Evolutionary conservation across 2,888 invertebrate species (phyloP), one percentile per base, ranked within the genome.

Genomic region (Rhaphigaster nebulosa): DNA sequence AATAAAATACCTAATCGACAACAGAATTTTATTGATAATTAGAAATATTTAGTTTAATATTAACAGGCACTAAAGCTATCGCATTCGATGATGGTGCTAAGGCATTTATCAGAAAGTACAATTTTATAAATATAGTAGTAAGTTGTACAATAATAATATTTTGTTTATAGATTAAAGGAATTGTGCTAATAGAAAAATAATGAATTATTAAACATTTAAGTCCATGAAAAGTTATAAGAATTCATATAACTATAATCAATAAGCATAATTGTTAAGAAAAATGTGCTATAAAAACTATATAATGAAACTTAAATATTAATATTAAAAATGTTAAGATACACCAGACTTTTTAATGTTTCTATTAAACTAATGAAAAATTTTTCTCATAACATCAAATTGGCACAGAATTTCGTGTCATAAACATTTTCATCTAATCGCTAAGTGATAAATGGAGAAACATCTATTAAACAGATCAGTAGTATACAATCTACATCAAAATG

Each of bases 11-110:
- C 20, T 20, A 76, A 76, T 76, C 38, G 5, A 38, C 20, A 76
- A 76, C 70, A 76, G 18, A 38, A 38, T 76, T 76, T 20, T 38
- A 76, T 76, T 76, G 6, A 38, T 76, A 45, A 84, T 84, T 84
- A 84, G 41, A 84, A 84, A 84, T 84, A 84, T 45, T 45, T n/a
- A 45, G 1, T n/a, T 84, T 45, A 65, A 84, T 84, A 15, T 15
- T 84, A 84, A 84, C 84, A 84, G 45, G 45, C 45, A 84, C 38
- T 84, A 45, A 84, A 84, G 84, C 84, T 84, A 84, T 50, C n/a
- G 4, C 26, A 84, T 84, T 84, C 84, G 84, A 84, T 84, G 84
- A 84, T n/a, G 84, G 70, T 76, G 70, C 70, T 76, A 76, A 76
- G 70, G 70, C 70, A 76, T 34, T 76, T 76, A 38, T 76, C 29